phyloP scores from a whole-genome alignment of 2,113 vertebrate species.

The Peromyscus leucopus region DNA sequence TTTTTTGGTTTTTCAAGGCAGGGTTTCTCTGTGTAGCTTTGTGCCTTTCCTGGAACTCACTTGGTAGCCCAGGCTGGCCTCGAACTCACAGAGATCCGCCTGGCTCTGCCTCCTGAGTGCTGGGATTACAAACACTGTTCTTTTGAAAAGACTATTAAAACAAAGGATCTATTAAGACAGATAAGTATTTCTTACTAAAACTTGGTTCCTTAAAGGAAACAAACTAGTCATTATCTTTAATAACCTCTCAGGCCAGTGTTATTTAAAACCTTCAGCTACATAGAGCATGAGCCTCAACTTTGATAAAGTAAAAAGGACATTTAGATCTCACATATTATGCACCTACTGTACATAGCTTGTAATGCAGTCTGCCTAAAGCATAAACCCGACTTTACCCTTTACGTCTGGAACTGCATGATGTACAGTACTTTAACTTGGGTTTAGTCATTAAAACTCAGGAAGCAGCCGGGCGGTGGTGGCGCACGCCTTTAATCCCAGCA shows the following conservation, averaged over 20 bases:
- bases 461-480: too few species aligned
- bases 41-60: too few species aligned
- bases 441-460: slow-evolving; percentile 29
- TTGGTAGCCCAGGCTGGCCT: too few species aligned
- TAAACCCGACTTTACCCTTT: slow-evolving; percentile 37
- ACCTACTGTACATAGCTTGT: neutral
- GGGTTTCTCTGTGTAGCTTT: too few species aligned
- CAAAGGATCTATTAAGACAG: slow-evolving; percentile 41
- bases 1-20: neutral
- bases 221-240: slow-evolving; percentile 36
- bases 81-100: too few species aligned
- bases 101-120: too few species aligned
- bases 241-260: neutral
- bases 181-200: slow-evolving; percentile 55
- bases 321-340: slow-evolving; percentile 42
- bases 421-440: slow-evolving; percentile 23
- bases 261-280: slow-evolving; percentile 55
- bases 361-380: neutral
- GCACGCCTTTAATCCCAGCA: too few species aligned
- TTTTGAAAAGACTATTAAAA: slow-evolving; percentile 59
- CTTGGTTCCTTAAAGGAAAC: slow-evolving; percentile 60
- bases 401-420: slow-evolving; percentile 8
- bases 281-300: neutral
- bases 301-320: neutral
- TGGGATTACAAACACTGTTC: neutral